These are phyloP conservation scores for Latrodectus geometricus DNA, from an alignment of 1,140 invertebrate species.

Conservation along the genomic window DNA sequence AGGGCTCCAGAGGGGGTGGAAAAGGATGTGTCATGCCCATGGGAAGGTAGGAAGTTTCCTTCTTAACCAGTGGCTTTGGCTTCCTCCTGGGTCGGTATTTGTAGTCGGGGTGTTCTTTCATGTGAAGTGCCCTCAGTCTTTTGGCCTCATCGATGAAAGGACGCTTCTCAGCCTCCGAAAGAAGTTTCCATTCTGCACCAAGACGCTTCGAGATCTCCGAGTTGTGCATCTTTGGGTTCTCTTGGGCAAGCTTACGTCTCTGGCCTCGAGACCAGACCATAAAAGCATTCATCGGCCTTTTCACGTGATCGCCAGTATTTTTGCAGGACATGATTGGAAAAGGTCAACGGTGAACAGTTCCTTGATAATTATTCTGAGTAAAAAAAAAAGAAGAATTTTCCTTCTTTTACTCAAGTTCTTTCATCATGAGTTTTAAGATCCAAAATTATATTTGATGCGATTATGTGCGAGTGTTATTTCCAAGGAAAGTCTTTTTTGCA, in stretches of 20 bases:
- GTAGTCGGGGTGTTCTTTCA: conserved; percentile 93
- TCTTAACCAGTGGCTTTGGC: conserved; percentile 85
- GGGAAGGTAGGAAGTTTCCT: conserved; percentile 75
- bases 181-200: conserved; percentile 95
- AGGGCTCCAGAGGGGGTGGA: conserved; percentile 12
- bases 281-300: conserved; percentile 67
- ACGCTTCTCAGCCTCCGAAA: conserved; percentile 93
- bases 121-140: conserved; percentile 85
- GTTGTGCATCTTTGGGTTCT: conserved; percentile 98
- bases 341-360: neutral
- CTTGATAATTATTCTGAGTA: too few relatives aligned
- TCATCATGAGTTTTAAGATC: too few relatives aligned
- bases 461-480: too few relatives aligned
- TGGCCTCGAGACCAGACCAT: conserved; percentile 77
- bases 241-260: conserved; percentile 89
- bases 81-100: conserved; percentile 89
- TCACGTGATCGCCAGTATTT: conserved; percentile 70
- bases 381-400: too few relatives aligned
- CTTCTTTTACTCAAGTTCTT: too few relatives aligned
- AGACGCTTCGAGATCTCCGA: conserved; percentile 94
- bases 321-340: conserved; percentile 47
- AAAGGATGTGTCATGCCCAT: conserved; percentile 9
- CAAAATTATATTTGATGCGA: too few relatives aligned
- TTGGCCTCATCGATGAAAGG: conserved; percentile 99
- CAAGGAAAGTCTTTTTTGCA: too few relatives aligned